Evolutionary conservation across 2,113 vertebrate species (phyloP).

Genomic region (Entomyzon cyanotis): DNA sequence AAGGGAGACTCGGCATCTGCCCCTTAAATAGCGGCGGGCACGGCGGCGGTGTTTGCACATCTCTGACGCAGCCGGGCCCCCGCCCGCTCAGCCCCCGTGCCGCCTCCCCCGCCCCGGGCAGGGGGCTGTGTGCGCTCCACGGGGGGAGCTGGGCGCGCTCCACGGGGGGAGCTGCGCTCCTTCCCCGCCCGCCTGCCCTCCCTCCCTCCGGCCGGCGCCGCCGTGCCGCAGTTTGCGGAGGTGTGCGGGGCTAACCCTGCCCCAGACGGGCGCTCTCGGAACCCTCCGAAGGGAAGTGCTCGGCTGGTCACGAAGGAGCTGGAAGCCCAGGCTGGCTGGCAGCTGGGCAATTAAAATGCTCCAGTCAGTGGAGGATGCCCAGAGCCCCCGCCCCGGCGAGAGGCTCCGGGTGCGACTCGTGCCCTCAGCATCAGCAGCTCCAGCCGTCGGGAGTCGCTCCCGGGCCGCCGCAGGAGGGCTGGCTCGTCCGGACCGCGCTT

Average conservation of each 20-base stretch:
- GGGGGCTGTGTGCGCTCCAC: not conserved
- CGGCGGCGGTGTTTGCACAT: constrained; percentile 41
- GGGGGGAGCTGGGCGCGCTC: not conserved
- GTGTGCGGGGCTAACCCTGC: not conserved
- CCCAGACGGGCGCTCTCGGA: not conserved
- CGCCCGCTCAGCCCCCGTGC: not conserved
- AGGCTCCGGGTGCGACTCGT: not conserved
- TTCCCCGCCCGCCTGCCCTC: not conserved
- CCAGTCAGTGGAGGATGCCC: not conserved
- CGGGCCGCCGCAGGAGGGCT: not conserved
- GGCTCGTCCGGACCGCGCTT: not conserved
- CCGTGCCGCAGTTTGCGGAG: not conserved
- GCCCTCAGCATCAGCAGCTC: not conserved
- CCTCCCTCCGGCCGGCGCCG: not conserved
- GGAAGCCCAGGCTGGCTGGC: not conserved
- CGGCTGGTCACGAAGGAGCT: not conserved
- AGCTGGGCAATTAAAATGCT: not conserved
- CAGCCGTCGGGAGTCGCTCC: not conserved
- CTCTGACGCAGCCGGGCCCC: constrained; percentile 70
- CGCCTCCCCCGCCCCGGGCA: not conserved
- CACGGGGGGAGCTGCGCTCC: not conserved
- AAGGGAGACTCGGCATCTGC: not conserved
- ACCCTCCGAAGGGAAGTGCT: too few relatives aligned
- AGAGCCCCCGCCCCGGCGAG: rapidly evolving
- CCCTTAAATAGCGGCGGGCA: constrained; percentile 75